Evolutionary conservation across 2,113 vertebrate species (phyloP), one percentile per base, ranked within the genome.

Genomic region (Spilogale gracilis): DNA sequence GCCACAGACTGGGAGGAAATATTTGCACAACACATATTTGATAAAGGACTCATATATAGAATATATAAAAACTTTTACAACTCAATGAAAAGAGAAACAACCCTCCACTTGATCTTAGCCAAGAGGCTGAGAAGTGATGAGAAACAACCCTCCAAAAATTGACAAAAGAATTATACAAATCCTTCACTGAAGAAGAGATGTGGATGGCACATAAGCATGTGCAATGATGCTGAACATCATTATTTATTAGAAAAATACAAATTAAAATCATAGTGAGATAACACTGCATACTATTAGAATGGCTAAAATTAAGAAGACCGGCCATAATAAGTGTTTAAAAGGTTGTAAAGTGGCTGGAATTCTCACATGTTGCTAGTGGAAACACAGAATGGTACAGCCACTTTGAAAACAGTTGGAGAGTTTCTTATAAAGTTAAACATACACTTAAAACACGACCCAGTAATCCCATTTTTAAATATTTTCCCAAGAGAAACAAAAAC

Each of bases 401-500:
- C 85, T 60, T 94, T 76, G 89, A 87, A 79, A 87, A 38, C 6
- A 89, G 43, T 71, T 85, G n/a, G 58, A 79, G 12, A 82, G 17
- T 73, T 94, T 92, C 30, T 91, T 76, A 74, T 50, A 61, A 94
- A 94, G 61, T 93, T 89, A 67, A 96, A 82, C 32, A 58, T 38
- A 56, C 9, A 61, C 30, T 80, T 85, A 58, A 81, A 76, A 56
- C 87, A 38, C 67, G 67, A 76, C 43, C 23, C 43, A 76, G 43
- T 13, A 54, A 87, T 89, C 21, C 56, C 43, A 74, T 92, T 94
- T 63, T 52, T 90, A 83, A 90, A 38, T 60, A 73, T 90, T 93
- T 94, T 45, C 52, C 82, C 56, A 81, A 85, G 56, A 94, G 61
- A 92, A 91, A 94, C 50, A 54, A 86, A 94, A 89, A 17, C 54